A percentile compares a stretch with the other conserved stretches of the same genome.
phyloP scores from a whole-genome alignment of 2,797 vertebrate genomes.

The Falco berigora region DNA sequence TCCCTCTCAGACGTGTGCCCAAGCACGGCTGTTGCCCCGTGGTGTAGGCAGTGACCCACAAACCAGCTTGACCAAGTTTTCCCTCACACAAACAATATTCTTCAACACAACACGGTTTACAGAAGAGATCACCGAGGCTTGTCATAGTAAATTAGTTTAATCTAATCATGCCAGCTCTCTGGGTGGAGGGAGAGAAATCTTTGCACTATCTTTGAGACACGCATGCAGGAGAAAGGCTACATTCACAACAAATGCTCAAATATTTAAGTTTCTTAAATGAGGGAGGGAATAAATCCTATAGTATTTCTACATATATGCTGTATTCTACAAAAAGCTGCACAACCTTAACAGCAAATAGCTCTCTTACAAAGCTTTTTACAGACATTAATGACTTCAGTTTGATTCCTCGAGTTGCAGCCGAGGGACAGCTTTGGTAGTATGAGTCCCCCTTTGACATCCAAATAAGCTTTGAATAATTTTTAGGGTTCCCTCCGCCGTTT shows the following conservation, averaged over 20 bases:
- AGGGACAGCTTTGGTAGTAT: neutral
- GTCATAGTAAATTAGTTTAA: neutral
- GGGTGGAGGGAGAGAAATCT: neutral
- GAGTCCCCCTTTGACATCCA: neutral
- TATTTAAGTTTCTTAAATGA: neutral
- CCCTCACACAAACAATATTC: neutral
- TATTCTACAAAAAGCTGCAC: neutral
- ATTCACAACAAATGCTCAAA: neutral
- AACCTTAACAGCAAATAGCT: neutral
- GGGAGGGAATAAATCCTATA: neutral
- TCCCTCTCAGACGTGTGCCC: neutral
- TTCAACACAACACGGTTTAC: neutral
- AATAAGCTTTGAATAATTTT: neutral
- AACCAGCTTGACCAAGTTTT: neutral
- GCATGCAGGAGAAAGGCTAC: neutral
- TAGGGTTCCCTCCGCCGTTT: neutral
- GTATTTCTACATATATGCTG: neutral
- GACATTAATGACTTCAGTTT: neutral
- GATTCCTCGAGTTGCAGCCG: neutral
- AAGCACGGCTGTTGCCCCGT: accelerated
- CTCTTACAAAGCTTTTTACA: neutral
- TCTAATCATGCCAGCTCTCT: neutral
- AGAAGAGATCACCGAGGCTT: neutral
- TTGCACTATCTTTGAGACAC: neutral
- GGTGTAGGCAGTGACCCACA: neutral